These are phyloP conservation scores for Ploceus nigricollis DNA, from an alignment of 2,113 vertebrate species.

Conservation along the genomic window DNA sequence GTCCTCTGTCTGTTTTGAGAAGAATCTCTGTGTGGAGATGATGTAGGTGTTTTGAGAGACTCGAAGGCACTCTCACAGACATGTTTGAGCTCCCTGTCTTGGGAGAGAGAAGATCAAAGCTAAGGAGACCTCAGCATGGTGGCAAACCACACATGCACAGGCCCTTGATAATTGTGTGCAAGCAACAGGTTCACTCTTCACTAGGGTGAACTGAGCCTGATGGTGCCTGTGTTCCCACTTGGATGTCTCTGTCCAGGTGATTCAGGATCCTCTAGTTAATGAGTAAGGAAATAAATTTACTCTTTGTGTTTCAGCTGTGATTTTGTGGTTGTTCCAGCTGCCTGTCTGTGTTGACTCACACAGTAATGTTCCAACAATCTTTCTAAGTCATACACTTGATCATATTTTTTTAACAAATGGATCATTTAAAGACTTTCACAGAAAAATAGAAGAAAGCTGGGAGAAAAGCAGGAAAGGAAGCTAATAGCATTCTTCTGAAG, in stretches of 20 bases:
- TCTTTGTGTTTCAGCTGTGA: not conserved
- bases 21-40: not conserved
- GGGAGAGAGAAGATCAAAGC: not conserved
- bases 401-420: not conserved
- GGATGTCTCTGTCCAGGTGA: not conserved
- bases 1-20: not conserved
- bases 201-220: not conserved
- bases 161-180: not conserved
- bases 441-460: not conserved
- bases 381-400: not conserved
- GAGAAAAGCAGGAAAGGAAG: not conserved
- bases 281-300: not conserved
- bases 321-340: not conserved
- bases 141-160: not conserved
- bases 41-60: not conserved
- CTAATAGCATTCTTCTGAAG: not conserved
- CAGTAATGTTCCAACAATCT: not conserved
- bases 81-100: not conserved
- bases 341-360: not conserved
- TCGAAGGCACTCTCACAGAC: not conserved
- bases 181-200: no score
- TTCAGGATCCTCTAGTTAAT: not conserved
- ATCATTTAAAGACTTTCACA: not conserved
- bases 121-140: not conserved
- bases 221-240: fast-evolving